Evolutionary conservation across 64 coral and sea anemone genomes (phyloP), one percentile per base, ranked within the genome.

Genomic region (Montipora cactus): DNA sequence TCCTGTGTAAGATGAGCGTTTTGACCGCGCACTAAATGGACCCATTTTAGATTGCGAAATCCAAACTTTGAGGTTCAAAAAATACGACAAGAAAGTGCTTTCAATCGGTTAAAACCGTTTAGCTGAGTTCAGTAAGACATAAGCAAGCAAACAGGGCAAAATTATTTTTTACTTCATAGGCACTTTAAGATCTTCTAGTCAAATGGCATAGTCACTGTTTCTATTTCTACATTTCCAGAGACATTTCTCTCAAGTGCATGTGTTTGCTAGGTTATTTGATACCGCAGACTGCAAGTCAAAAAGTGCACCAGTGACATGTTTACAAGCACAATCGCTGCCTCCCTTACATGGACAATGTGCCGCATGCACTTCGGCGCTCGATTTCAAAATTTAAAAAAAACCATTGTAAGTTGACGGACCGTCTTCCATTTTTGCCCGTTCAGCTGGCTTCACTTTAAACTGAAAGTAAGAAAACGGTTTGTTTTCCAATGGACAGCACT

Each of bases 311-410:
- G 82, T 85, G 44, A 87, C 81, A 64, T 87, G 83, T 93, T 85
- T 93, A 67, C 91, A 87, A 93, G 61, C 76, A 51, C 91, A 82
- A 44, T 93, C 82, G 48, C 79, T 92, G 75, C 92, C 77, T 88
- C 92, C 92, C 84, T 94, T 94, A 59, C 87, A 94, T 23, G 84
- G 93, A 75, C 87, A 94, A 81, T 83, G 90, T 46, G 70, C 93
- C 7, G 93, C 49, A 49, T 94, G 79, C n/a, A 94, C 84, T 75
- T 94, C 80, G 14, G 77, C 93, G 51, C 80, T 89, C 23, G 25
- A 74, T 78, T 94, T 94, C 73, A 94, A 80, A 74, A 94, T 55
- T 57, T 0, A 57, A 94, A 81, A 76, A 94, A 47, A 90, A n/a
- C 84, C 93, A 75, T 89, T 94, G 76, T 94, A 94, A 61, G 84